Evolutionary conservation across 2,797 vertebrate genomes (phyloP), one percentile per base, ranked within the genome.

Genomic region (Amblyopsis hoosieri): DNA sequence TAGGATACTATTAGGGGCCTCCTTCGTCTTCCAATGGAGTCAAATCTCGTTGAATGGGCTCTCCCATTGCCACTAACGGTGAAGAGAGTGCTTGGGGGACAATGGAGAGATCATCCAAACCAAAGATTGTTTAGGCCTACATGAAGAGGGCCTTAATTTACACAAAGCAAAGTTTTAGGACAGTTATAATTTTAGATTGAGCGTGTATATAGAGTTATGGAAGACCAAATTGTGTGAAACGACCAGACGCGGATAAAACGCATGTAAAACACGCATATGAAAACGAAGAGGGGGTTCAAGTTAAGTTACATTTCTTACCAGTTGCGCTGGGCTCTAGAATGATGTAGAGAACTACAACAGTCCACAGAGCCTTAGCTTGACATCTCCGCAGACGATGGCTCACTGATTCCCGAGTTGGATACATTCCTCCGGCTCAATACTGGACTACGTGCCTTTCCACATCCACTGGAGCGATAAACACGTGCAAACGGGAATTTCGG

Each of bases 401-500:
- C 75, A 54, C 76, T 67, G 89, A 81, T 80, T 72, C 72, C 87
- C 87, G 73, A 69, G 42, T 85, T 74, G 82, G 79, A 89, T 89
- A 88, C 92, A 93, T 94, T 90, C 90, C 91, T 90, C 82, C 84
- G 80, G 82, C 70, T 82, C 64, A 80, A 75, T 57, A 69, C 69
- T 62, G 75, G 74, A 58, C 75, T 64, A 13, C 50, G 58, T 64
- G 69, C 69, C 57, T 84, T 66, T 78, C 85, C 86, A 91, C 91
- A 92, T 91, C 92, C 92, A 92, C 86, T 74, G 49, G 19, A 75
- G 69, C 54, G 48, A 11, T 45, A 52, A 66, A 72, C 69, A 64
- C 53, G 54, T 66, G 55, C 74, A 64, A 54, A 75, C 54, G 60
- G 69, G 45, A 23, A 81, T 58, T 57, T 57, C n/a, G 31, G 13